A percentile compares a stretch with the other conserved stretches of the same genome.
phyloP scores from a whole-genome alignment of 1,140 invertebrate genomes.

The Elymnias hypermnestra region DNA sequence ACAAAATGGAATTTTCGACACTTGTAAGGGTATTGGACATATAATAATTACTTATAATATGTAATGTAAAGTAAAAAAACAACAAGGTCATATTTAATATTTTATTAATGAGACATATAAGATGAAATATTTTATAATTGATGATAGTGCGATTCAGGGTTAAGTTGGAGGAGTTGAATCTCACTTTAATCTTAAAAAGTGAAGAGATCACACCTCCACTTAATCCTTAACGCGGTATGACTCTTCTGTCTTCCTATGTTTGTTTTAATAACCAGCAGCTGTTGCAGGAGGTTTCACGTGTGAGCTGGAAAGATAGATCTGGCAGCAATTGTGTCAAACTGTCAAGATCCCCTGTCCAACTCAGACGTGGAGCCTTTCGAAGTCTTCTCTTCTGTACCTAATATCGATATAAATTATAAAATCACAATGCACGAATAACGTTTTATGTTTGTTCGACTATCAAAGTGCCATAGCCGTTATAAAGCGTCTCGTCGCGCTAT shows the following conservation, averaged over 20 bases:
- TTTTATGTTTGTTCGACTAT: constrained; percentile 37
- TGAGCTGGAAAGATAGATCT: constrained; percentile 78
- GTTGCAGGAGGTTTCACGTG: constrained; percentile 48
- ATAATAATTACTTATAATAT: too few species aligned
- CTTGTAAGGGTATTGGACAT: too few species aligned
- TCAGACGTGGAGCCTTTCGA: constrained; percentile 59
- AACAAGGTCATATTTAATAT: too few species aligned
- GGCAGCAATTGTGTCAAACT: constrained; percentile 67
- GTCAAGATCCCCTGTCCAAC: constrained; percentile 77
- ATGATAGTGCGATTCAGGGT: constrained; percentile 54
- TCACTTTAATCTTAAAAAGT: constrained; percentile 76
- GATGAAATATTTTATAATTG: not conserved
- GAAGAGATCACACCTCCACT: constrained; percentile 78
- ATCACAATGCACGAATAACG: constrained; percentile 17
- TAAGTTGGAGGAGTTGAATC: constrained; percentile 78
- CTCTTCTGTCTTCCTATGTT: not conserved
- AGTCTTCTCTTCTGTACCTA: too few species aligned
- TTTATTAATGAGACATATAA: too few species aligned
- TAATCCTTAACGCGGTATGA: constrained; percentile 59
- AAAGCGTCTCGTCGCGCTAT: constrained; percentile 53
- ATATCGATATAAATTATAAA: constrained; percentile 26
- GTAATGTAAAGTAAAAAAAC: too few species aligned
- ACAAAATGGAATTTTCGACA: too few species aligned
- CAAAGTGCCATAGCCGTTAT: constrained; percentile 40
- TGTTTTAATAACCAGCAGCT: not conserved